Evolutionary conservation across 2,888 invertebrate genomes (phyloP).

Genomic region (Ctena decussata): DNA sequence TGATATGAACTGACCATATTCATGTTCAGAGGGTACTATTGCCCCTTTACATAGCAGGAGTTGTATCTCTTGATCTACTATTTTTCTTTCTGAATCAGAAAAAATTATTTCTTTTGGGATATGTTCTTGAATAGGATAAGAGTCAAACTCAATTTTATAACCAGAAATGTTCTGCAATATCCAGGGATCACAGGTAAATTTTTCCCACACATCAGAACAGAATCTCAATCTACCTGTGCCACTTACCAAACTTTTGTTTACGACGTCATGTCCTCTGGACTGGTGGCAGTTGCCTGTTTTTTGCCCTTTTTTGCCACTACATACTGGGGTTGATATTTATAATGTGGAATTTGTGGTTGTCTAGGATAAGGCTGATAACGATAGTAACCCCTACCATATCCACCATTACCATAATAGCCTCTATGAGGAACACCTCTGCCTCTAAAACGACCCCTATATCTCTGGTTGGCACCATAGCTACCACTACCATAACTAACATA

Average conservation of each 20-base stretch:
- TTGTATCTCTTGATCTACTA: background rate
- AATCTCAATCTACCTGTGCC: background rate
- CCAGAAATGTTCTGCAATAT: background rate
- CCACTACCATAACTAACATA: background rate
- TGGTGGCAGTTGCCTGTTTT: background rate
- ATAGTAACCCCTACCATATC: background rate
- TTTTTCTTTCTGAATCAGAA: background rate
- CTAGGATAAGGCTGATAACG: background rate
- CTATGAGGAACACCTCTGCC: background rate
- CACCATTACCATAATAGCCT: background rate
- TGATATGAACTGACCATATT: conserved; percentile 8
- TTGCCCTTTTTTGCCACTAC: background rate
- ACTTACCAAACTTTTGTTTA: background rate
- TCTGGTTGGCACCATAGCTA: background rate
- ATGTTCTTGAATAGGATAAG: background rate
- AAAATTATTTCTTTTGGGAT: conserved; percentile 7
- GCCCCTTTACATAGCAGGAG: background rate
- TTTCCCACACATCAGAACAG: background rate
- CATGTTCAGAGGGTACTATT: background rate
- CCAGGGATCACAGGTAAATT: conserved; percentile 6
- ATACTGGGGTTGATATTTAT: background rate
- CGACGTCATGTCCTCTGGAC: background rate
- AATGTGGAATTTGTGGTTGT: background rate
- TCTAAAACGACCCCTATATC: background rate
- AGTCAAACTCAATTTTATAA: conserved; percentile 1